A percentile compares a stretch with the other conserved stretches of the same genome.
phyloP scores from a whole-genome alignment of 2,113 vertebrate species.

The Corydoras maculifer region DNA sequence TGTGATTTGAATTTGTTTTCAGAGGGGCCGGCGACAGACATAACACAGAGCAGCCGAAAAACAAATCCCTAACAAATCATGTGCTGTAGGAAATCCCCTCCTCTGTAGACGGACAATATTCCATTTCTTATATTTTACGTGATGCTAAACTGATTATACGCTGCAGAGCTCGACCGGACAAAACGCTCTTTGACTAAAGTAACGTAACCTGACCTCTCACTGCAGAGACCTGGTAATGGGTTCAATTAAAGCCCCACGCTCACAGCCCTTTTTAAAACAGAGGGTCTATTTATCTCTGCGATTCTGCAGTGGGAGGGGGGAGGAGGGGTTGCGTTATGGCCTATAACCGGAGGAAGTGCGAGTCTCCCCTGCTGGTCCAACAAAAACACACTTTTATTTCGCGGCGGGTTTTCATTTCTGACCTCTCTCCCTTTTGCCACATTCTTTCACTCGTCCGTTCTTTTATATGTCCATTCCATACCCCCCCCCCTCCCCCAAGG shows the following conservation, averaged over 20 bases:
- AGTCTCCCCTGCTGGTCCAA: slow-evolving; percentile 30
- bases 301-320: slow-evolving; percentile 6
- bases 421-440: slow-evolving; percentile 13
- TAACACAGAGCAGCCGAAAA: not conserved
- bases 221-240: slow-evolving; percentile 27
- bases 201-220: slow-evolving; percentile 32
- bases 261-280: slow-evolving; percentile 35
- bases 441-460: not conserved
- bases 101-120: not conserved
- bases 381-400: slow-evolving; percentile 29
- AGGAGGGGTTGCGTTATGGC: slow-evolving; percentile 20
- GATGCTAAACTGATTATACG: slow-evolving; percentile 17
- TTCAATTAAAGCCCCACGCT: slow-evolving; percentile 37
- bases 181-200: slow-evolving; percentile 29
- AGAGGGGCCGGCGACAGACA: not conserved
- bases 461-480: slow-evolving; percentile 2
- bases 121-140: not conserved
- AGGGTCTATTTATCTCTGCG: slow-evolving; percentile 37
- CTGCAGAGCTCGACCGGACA: slow-evolving; percentile 3
- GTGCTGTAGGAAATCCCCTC: slow-evolving; percentile 1
- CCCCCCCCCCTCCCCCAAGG: not conserved
- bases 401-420: not conserved
- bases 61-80: slow-evolving; percentile 3
- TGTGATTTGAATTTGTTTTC: not conserved
- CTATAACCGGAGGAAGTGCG: slow-evolving; percentile 32